Base-by-base conservation (phyloP, 2,888 invertebrate species). In the Lithophane leautieri region DNA sequence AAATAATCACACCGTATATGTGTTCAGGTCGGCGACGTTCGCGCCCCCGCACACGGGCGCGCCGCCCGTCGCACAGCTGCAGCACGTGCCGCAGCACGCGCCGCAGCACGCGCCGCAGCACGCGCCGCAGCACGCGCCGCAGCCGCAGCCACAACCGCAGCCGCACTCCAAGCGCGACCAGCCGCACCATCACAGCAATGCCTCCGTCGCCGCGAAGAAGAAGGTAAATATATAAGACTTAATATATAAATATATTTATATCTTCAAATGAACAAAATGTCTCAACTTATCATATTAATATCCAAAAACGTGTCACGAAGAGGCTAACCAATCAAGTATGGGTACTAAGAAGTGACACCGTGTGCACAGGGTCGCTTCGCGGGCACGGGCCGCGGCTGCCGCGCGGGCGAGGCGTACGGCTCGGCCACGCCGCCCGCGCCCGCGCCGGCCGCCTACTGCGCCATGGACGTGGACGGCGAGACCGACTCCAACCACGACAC, bases 401-500 rank as follows among this genome's bases (percentile, higher is more conserved):
- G 88, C 84, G 69, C 87, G 89, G 89, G 90, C 92, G 83, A 90
- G 88, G 82, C 90, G 80, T 84, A 74, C 88, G 89, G 89, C 93
- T 73, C 89, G 87, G 89, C 93, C 91, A 83, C 95, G 91, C 94
- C 97, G 70, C 94, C 93, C 78, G 93, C 93, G 83, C 94, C 96
- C 74, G 94, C 95, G 88, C 95, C 97, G 83, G 95, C 96, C 81
- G 97, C 97, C 86, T 98, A 97, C 93, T 97, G 97, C 87, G 97
- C 97, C 87, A 98, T 99, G 97, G 99, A 99, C 94, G 98, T 99
- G 84, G 99, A 99, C 96, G 99, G 99, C 12, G 99, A 99, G 97
- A 99, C 99, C 0, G 99, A 99, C 95, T 99, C 99, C 90, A 99
- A 99, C 97, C 99, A 99, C 95, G 99, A 99, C 96, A 99, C 99